Base-by-base conservation (phyloP, 2,888 invertebrate species). In the Spialia ferax region DNA sequence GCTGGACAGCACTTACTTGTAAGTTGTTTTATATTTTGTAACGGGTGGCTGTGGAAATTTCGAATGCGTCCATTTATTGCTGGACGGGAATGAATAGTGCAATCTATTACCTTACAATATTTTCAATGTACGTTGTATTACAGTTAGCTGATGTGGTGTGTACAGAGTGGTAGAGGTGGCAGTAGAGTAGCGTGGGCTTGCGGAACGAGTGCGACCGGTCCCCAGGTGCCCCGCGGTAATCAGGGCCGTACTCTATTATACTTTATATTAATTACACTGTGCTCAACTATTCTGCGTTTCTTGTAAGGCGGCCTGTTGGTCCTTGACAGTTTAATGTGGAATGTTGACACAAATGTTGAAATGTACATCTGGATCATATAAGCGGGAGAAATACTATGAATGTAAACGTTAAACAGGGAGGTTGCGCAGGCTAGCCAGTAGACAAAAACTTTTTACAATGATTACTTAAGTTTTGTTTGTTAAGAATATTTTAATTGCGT, bases 121-220 rank as follows among this genome's bases (percentile, higher is more conserved):
- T 11, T 13, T 50, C 61, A 59, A 70, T 68, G 71, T 32, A 69
- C 52, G 22, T 52, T 23, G 26, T 26, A 4, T 52, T n/a, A n/a
- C 0, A 20, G 22, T 22, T 7, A 22, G 3, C n/a, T n/a, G 11
- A 52, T 23, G 50, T 22, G 13, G 50, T 23, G 10, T 8, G 45
- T 45, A 45, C 7, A 18, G 20, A 1, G 48, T 48, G 48, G 48
- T 48, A 48, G 48, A 52, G n/a, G 52, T 22, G 13, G n/a, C 52
- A n/a, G 23, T 29, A 82, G 80, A 82, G 80, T 87, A 89, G 91
- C 91, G 92, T 93, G 91, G 91, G 92, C 86, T 75, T 78, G 80
- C 78, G 78, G 83, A 91, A 91, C 91, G 83, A 87, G 91, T 90
- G 88, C 75, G 86, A 91, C 92, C 91, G 91, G 92, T 93, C 87